phyloP scores from a whole-genome alignment of 2,888 invertebrate genomes.

The Periphyllus acericola region DNA sequence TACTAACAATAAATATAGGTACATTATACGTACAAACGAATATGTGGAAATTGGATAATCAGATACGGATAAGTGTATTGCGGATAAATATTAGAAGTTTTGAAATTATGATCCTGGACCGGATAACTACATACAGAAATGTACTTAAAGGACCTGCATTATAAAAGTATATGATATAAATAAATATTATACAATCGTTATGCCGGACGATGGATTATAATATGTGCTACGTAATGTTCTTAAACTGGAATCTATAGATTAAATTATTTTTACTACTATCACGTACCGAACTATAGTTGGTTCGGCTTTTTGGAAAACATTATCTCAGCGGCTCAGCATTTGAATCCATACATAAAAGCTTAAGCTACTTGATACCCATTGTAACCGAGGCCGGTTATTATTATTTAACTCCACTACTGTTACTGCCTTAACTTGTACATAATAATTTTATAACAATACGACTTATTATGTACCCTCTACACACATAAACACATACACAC shows the following conservation, averaged over 20 bases:
- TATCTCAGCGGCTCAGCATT: neutral
- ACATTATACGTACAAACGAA: neutral
- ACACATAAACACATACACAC: neutral
- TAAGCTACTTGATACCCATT: neutral
- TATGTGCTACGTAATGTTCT: conserved; percentile 9
- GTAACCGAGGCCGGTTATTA: conserved; percentile 10
- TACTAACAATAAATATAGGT: conserved; percentile 7
- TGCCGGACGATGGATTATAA: neutral
- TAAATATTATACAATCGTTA: neutral
- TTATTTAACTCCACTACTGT: conserved; percentile 1
- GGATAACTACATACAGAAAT: conserved; percentile 47
- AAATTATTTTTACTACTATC: neutral
- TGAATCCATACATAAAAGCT: conserved; percentile 3
- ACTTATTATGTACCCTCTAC: neutral
- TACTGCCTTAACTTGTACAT: conserved; percentile 21
- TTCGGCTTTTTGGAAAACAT: conserved; percentile 6
- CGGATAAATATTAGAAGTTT: neutral
- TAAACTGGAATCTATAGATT: neutral
- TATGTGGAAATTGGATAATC: neutral
- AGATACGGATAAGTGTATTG: neutral
- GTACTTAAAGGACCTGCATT: conserved; percentile 25
- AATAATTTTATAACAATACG: conserved; percentile 2
- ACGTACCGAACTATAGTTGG: conserved; percentile 28
- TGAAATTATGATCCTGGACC: neutral
- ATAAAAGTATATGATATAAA: too few relatives aligned